Evolutionary conservation across 1,140 invertebrate species (phyloP).

Genomic region (Dryas iulia): DNA sequence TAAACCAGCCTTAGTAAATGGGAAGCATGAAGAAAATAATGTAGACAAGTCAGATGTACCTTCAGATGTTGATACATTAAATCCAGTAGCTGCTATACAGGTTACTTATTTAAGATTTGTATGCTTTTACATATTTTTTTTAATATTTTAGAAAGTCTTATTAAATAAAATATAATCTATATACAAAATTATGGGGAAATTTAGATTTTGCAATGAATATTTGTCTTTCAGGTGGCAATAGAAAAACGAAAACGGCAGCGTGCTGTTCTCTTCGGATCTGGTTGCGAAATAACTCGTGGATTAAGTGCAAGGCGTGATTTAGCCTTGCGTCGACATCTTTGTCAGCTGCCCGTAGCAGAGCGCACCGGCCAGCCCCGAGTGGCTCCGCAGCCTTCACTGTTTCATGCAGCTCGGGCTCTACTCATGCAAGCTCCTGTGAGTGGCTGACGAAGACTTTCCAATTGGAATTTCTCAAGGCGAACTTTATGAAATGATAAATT

Average conservation of each 20-base stretch:
- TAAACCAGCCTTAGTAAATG: constrained; percentile 38
- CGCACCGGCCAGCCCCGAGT: constrained; percentile 63
- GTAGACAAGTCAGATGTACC: constrained; percentile 13
- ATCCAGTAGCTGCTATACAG: constrained; percentile 84
- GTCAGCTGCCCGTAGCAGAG: constrained; percentile 82
- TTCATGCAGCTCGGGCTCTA: constrained; percentile 59
- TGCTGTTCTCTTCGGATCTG: constrained; percentile 71
- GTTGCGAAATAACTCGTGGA: constrained; percentile 80
- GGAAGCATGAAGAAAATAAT: constrained; percentile 34
- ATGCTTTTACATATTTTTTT: too few relatives aligned
- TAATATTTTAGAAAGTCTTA: too few relatives aligned
- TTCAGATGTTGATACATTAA: constrained; percentile 59
- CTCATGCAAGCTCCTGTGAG: constrained; percentile 60
- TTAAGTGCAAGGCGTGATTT: constrained; percentile 85
- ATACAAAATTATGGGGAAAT: too few relatives aligned
- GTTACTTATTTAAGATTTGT: constrained; percentile 62
- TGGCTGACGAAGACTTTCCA: constrained; percentile 52
- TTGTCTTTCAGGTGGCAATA: constrained; percentile 61
- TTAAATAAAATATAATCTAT: too few relatives aligned
- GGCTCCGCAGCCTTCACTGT: constrained; percentile 53
- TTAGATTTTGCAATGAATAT: background rate
- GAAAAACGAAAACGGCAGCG: constrained; percentile 74
- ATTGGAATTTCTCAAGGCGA: background rate
- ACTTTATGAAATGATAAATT: background rate
- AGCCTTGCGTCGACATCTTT: constrained; percentile 82